These are phyloP conservation scores for Sciurus carolinensis DNA, from an alignment of 2,797 vertebrate species.

Conservation along the genomic window DNA sequence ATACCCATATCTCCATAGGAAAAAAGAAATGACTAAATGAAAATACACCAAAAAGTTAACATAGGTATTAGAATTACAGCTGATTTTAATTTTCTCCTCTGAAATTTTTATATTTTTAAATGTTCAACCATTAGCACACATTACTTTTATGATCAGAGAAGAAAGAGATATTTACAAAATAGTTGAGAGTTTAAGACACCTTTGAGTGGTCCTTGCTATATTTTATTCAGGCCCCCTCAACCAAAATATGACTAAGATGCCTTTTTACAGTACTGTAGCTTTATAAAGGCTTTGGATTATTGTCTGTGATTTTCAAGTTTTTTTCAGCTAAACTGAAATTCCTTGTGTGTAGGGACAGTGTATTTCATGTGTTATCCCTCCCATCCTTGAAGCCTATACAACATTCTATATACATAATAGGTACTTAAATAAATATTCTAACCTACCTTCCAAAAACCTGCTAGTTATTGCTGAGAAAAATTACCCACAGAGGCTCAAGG, in stretches of 20 bases:
- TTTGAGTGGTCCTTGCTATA: background rate
- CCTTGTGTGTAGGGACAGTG: background rate
- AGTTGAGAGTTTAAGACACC: background rate
- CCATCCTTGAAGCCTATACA: background rate
- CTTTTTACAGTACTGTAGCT: background rate
- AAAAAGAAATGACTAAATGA: background rate
- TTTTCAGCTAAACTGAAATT: background rate
- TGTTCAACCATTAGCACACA: background rate
- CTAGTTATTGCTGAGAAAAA: slow-evolving; percentile 36
- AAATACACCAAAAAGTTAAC: background rate
- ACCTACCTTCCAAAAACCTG: background rate
- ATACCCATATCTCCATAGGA: background rate
- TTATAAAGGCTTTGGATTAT: background rate
- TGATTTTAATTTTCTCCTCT: background rate
- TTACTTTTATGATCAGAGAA: slow-evolving; percentile 15
- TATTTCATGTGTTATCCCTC: background rate
- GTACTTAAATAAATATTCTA: slow-evolving; percentile 19
- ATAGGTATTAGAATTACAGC: background rate
- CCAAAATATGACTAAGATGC: background rate
- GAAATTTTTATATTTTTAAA: slow-evolving; percentile 18
- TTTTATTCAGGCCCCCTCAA: background rate
- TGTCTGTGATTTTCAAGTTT: background rate
- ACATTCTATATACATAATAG: background rate
- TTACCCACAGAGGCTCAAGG: slow-evolving; percentile 12
- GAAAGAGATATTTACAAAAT: slow-evolving; percentile 20